A percentile compares a stretch with the other conserved stretches of the same genome.
Conservation (phyloP, 2,797 vertebrate species). For the Aeoliscus strigatus region DNA sequence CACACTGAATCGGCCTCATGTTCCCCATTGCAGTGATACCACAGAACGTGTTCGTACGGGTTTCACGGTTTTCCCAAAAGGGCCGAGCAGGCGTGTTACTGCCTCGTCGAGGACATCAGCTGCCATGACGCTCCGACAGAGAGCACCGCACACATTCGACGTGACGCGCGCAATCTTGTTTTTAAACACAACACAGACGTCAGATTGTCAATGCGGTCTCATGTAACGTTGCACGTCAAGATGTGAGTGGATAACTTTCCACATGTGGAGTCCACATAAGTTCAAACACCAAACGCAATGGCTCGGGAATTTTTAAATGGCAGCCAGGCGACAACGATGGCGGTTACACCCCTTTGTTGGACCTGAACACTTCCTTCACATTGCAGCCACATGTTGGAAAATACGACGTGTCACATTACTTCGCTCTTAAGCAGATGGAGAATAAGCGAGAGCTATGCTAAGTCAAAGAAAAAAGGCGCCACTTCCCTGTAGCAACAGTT, state of each 20-base stretch:
- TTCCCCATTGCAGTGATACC: too few species aligned
- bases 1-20: too few species aligned
- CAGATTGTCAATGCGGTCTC: too few species aligned
- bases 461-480: slow-evolving; percentile 80
- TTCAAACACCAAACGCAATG: neutral
- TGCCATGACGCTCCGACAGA: slow-evolving; percentile 48
- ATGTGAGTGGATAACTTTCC: too few species aligned
- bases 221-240: too few species aligned
- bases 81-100: slow-evolving; percentile 26
- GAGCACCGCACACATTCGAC: slow-evolving; percentile 23
- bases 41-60: too few species aligned
- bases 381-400: neutral
- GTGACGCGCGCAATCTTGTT: slow-evolving; percentile 29
- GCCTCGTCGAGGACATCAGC: slow-evolving; percentile 38
- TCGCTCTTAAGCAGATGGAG: too few species aligned
- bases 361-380: slow-evolving; percentile 8
- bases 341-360: slow-evolving; percentile 70
- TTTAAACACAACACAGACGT: too few species aligned
- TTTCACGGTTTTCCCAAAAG: too few species aligned
- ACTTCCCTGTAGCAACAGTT: slow-evolving; percentile 57
- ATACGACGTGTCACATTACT: too few species aligned
- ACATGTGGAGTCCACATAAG: too few species aligned
- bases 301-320: slow-evolving; percentile 25
- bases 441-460: too few species aligned
- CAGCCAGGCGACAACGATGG: slow-evolving; percentile 45